Percentiles rank a stretch among this genome's conserved stretches.
Conservation (phyloP, 2,113 vertebrate species). For the Pheucticus melanocephalus region DNA sequence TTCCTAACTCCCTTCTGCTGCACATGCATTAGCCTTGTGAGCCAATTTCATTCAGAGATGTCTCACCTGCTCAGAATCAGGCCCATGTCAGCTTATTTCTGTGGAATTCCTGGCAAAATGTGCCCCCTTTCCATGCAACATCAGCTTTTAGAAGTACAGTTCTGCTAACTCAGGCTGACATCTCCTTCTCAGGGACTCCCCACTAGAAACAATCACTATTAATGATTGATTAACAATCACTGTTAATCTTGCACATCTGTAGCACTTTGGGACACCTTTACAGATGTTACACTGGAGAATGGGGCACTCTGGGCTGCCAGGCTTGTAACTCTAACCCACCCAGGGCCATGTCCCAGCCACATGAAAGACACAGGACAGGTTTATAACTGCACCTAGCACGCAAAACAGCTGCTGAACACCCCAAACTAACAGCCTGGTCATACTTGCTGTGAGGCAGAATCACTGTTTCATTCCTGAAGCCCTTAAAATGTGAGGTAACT, state of each 20-base stretch:
- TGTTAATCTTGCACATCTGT: background rate
- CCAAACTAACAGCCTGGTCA: background rate
- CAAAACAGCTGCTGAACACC: background rate
- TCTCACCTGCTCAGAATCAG: background rate
- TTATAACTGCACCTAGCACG: background rate
- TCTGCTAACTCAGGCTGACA: background rate
- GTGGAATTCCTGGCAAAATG: background rate
- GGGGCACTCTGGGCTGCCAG: fast-evolving
- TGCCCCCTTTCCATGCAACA: background rate
- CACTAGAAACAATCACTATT: background rate
- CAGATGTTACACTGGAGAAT: background rate
- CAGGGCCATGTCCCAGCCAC: background rate
- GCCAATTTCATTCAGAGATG: too few relatives aligned
- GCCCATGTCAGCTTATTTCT: background rate
- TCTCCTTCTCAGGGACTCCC: background rate
- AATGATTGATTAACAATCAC: too few relatives aligned
- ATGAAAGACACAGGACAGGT: background rate
- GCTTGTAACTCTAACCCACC: background rate
- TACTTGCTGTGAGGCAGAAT: background rate
- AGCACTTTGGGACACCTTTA: background rate
- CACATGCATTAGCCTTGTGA: background rate
- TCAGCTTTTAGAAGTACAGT: background rate
- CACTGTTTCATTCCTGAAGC: background rate
- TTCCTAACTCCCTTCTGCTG: background rate
- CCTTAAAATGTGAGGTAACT: background rate